Evolutionary conservation across 2,888 invertebrate genomes (phyloP).

Genomic region (Catocala nupta): DNA sequence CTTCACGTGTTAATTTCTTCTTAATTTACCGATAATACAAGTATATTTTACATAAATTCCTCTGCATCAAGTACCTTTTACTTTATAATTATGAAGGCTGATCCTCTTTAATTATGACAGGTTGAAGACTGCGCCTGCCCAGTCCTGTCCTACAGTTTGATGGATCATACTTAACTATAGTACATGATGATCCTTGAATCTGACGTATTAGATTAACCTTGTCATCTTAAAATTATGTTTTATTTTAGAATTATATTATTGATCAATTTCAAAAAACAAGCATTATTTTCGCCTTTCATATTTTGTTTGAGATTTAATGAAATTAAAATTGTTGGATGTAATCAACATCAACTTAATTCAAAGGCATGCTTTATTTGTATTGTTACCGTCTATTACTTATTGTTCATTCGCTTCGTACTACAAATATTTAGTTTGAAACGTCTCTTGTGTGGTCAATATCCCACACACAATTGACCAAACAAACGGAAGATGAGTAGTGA

Average conservation of each 20-base stretch:
- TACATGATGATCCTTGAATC: constrained; percentile 28
- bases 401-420: neutral
- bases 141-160: constrained; percentile 46
- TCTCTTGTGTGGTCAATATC: constrained; percentile 22
- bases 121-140: constrained; percentile 61
- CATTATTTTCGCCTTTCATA: neutral
- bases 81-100: constrained; percentile 60
- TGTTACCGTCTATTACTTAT: neutral
- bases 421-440: neutral
- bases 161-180: constrained; percentile 49
- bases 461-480: constrained; percentile 61
- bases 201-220: constrained; percentile 28
- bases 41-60: constrained; percentile 35
- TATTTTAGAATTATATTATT: neutral
- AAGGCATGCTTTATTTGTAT: neutral
- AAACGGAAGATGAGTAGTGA: constrained; percentile 70
- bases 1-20: neutral
- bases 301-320: neutral
- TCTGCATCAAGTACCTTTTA: constrained; percentile 55
- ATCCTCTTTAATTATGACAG: constrained; percentile 70
- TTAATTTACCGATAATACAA: constrained; percentile 5
- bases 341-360: neutral
- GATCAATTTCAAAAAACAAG: neutral
- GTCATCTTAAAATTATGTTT: neutral
- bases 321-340: neutral